Base-by-base conservation (phyloP, 2,797 vertebrate genomes). In the Anolis apletophallus region DNA sequence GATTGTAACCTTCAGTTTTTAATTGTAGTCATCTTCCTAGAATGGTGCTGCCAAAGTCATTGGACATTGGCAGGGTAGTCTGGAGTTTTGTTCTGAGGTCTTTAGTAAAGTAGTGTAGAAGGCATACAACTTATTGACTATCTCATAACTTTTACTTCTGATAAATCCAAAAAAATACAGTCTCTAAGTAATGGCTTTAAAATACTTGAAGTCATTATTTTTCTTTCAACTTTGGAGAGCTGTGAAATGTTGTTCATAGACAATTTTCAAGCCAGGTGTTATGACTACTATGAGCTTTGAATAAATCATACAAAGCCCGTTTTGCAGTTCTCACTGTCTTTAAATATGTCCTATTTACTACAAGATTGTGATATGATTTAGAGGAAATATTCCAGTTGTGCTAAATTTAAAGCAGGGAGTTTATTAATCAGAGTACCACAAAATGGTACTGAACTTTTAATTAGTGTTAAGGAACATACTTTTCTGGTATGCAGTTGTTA, bases 1-100 rank as follows among this genome's bases (percentile, higher is more conserved):
- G n/a, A 40, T 80, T 79, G 34, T 26, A 80, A 61, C 23, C 23
- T 29, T 67, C 36, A 61, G 78, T 12, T 23, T 64, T 80, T 80
- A 23, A 57, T 21, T 46, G 21, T 34, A 26, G 36, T 29, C 1
- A 23, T 61, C 16, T 57, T 16, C 21, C 54, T 78, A 36, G 32
- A 36, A 59, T 11, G 19, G n/a, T 36, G 55, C 21, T 79, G 55
- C 21, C 34, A 9, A 54, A 81, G 52, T 13, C 26, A 40, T n/a
- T 77, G 40, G 21, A 19, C 10, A 74, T 11, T 75, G 71, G 13
- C 61, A 73, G 2, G 80, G 52, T 16, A 87, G 52, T 26, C 9
- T 32, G 5, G 73, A 19, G 61, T 8, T 89, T 87, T 26, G 2
- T 2, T 78, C 23, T 32, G 34, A 90, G 84, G 73, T 74, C 79